Base-by-base conservation (phyloP, 2,888 invertebrate species). In the Macaria liturata region DNA sequence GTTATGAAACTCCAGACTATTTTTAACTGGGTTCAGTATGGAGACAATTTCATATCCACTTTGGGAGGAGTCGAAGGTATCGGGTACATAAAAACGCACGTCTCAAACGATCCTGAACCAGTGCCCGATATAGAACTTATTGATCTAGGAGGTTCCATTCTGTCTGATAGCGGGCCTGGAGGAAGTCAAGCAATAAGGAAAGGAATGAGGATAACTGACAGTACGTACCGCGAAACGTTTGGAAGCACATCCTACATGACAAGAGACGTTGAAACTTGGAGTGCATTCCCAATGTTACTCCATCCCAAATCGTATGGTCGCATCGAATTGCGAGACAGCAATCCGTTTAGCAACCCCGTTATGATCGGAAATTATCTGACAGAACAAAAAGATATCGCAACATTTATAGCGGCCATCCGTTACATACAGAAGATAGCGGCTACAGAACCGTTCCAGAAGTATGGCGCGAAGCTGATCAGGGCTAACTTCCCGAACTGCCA, bases 331-430 rank as follows among this genome's bases (percentile, higher is more conserved):
- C 94, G 93, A 70, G 94, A 95, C 44, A 94, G 88, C 32, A 94
- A 97, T 85, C 96, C 97, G 0, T 93, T 94, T 46, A 94, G 95
- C 40, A 94, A 95, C 68, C 97, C 98, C 0, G 84, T 94, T n/a
- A 94, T 98, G 68, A 94, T 96, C 69, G 95, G 97, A 0, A 96
- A 97, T 71, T 97, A 97, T 78, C 93, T 97, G 60, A 92, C 93
- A 0, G 93, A 96, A 73, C 92, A 92, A 4, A 78, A 66, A 32
- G 93, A 97, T 70, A 81, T 94, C 0, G 90, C 91, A n/a, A 93
- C 94, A 0, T 82, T 95, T 49, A 78, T 95, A 4, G 92, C 93
- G 9, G 92, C 94, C 0, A 93, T 95, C 45, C 94, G 95, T 66
- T 93, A 94, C 59, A 80, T 94, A 1, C 92, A 95, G 60, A 86